Evolutionary conservation across 2,888 invertebrate species (phyloP).

Genomic region (Malthinus seriepunctatus): DNA sequence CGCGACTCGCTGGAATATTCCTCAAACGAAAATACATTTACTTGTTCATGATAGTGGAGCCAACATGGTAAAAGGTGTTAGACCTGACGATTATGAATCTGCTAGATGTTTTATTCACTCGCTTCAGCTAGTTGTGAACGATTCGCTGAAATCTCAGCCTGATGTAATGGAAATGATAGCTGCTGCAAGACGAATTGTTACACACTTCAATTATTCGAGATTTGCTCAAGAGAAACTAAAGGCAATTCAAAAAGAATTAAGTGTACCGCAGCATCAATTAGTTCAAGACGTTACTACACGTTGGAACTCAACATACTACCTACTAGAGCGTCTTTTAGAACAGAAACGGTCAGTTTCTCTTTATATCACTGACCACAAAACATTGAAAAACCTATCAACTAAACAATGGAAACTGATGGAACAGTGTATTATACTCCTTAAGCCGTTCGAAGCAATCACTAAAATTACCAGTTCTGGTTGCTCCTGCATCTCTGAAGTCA

Average conservation of each 20-base stretch:
- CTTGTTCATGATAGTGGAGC: slow-evolving; percentile 29
- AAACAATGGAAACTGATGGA: slow-evolving; percentile 19
- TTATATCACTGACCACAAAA: slow-evolving; percentile 24
- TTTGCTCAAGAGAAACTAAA: slow-evolving; percentile 33
- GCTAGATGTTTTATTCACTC: slow-evolving; percentile 8
- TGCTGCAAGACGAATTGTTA: slow-evolving; percentile 38
- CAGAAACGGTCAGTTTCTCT: slow-evolving; percentile 25
- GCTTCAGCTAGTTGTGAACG: slow-evolving; percentile 21
- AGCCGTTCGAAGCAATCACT: slow-evolving; percentile 29
- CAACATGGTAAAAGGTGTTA: slow-evolving; percentile 25
- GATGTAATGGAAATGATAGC: slow-evolving; percentile 15
- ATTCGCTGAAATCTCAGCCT: slow-evolving; percentile 37
- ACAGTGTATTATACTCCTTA: slow-evolving; percentile 8
- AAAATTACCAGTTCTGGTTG: slow-evolving; percentile 23
- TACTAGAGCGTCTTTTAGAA: slow-evolving; percentile 24
- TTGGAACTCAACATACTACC: slow-evolving; percentile 28
- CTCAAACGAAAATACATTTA: slow-evolving; percentile 34
- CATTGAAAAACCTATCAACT: slow-evolving; percentile 8
- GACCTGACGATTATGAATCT: slow-evolving; percentile 9
- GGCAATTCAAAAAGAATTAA: slow-evolving; percentile 30
- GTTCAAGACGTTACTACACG: slow-evolving; percentile 25
- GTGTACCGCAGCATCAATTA: slow-evolving; percentile 29
- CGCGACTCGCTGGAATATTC: slow-evolving; percentile 39
- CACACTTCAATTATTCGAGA: slow-evolving; percentile 38
- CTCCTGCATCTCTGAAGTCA: slow-evolving; percentile 28